Percentiles rank a stretch among this genome's conserved stretches.
phyloP scores from a whole-genome alignment of 2,888 invertebrate species.

The Teinopalpus imperialis region DNA sequence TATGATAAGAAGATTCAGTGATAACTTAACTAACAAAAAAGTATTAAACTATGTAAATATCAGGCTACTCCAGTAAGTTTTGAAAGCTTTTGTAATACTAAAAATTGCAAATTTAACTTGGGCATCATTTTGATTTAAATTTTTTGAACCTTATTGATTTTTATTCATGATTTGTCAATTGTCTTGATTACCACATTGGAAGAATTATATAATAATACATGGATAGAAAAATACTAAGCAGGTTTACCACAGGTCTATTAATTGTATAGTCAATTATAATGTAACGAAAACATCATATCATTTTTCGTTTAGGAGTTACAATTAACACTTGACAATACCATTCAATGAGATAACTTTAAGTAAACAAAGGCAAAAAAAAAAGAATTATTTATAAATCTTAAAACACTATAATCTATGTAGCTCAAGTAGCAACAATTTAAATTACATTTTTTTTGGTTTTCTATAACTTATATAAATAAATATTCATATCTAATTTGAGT shows the following conservation, averaged over 20 bases:
- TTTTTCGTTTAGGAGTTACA: too few relatives aligned
- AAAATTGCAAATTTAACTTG: too few relatives aligned
- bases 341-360: slow-evolving; percentile 4
- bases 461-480: slow-evolving; percentile 17
- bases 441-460: slow-evolving; percentile 26
- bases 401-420: slow-evolving; percentile 21
- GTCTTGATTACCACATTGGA: background rate
- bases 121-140: background rate
- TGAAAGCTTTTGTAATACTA: too few relatives aligned
- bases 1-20: too few relatives aligned
- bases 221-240: too few relatives aligned
- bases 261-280: too few relatives aligned
- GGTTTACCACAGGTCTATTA: too few relatives aligned
- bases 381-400: slow-evolving; percentile 22
- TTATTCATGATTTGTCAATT: background rate
- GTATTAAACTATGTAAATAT: too few relatives aligned
- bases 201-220: too few relatives aligned
- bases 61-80: too few relatives aligned
- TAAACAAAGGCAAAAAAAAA: slow-evolving; percentile 26
- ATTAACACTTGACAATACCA: slow-evolving; percentile 2
- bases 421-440: slow-evolving; percentile 22
- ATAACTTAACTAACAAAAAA: too few relatives aligned
- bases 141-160: background rate
- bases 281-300: too few relatives aligned
- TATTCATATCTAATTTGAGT: slow-evolving; percentile 25